phyloP scores from a whole-genome alignment of 2,113 vertebrate species.

The Xiphophorus hellerii region DNA sequence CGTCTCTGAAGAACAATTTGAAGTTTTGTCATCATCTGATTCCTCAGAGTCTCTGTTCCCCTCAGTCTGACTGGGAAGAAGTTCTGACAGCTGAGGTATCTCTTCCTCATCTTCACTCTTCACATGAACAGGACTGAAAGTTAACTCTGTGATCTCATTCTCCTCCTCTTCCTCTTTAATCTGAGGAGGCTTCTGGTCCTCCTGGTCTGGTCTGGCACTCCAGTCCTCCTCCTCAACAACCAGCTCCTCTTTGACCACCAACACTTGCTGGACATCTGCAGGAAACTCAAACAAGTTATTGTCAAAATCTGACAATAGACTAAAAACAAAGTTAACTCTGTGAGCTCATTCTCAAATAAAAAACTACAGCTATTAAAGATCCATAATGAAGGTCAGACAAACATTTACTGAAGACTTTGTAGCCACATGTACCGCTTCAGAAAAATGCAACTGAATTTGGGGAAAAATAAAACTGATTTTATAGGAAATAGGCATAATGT shows the following conservation, averaged over 20 bases:
- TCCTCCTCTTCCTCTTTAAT: background rate
- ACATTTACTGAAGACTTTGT: no score
- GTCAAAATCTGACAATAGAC: no score
- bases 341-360: no score
- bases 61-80: background rate
- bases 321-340: no score
- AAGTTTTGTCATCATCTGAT: background rate
- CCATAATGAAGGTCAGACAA: no score
- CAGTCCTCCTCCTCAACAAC: background rate
- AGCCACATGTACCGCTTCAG: no score
- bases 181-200: background rate
- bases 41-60: background rate
- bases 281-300: background rate
- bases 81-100: background rate
- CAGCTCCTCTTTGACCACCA: constrained; percentile 17
- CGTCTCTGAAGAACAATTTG: background rate
- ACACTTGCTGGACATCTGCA: constrained; percentile 8
- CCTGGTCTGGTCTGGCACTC: background rate
- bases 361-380: no score
- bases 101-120: constrained; percentile 2
- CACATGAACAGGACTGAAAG: background rate
- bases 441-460: no score
- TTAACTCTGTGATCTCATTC: background rate
- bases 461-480: no score
- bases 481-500: no score